Evolutionary conservation across 1,140 invertebrate genomes (phyloP).

Genomic region (Thaumatotibia leucotreta): DNA sequence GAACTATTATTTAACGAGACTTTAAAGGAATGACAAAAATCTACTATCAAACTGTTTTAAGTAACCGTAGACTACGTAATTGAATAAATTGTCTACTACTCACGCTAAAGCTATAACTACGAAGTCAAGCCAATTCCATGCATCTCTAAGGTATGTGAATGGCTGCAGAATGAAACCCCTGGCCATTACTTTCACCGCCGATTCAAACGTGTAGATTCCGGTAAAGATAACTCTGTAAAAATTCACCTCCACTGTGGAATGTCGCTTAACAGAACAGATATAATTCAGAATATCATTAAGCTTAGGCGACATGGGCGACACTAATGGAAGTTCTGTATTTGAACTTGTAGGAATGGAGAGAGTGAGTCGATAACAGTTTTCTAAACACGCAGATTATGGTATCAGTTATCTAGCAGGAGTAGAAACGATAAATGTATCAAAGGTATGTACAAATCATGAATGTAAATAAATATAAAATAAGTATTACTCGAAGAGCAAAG

Average conservation of each 20-base stretch:
- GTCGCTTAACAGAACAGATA: conserved; percentile 57
- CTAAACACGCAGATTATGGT: not conserved
- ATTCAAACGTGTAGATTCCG: conserved; percentile 99
- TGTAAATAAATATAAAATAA: not conserved
- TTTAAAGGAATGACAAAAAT: conserved; percentile 47
- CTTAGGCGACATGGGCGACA: conserved; percentile 17
- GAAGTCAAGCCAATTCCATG: conserved; percentile 99
- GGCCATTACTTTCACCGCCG: conserved; percentile 98
- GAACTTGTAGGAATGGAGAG: conserved; percentile 20
- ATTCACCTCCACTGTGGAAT: conserved; percentile 73
- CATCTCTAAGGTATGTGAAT: conserved; percentile 99
- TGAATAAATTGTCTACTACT: conserved; percentile 81
- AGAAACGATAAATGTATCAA: conserved; percentile 1
- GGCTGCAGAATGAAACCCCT: conserved; percentile 99
- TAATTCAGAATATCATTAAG: conserved; percentile 11
- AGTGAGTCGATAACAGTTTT: not conserved
- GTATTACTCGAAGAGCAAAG: not conserved
- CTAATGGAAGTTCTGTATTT: conserved; percentile 34
- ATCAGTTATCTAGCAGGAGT: not conserved
- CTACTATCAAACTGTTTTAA: conserved; percentile 51
- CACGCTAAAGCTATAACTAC: conserved; percentile 99
- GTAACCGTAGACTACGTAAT: conserved; percentile 56
- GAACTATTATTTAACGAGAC: conserved; percentile 42
- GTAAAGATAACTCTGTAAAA: conserved; percentile 98
- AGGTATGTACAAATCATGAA: not conserved